phyloP scores from a whole-genome alignment of 2,113 vertebrate species.

The Catharus fuscescens region DNA sequence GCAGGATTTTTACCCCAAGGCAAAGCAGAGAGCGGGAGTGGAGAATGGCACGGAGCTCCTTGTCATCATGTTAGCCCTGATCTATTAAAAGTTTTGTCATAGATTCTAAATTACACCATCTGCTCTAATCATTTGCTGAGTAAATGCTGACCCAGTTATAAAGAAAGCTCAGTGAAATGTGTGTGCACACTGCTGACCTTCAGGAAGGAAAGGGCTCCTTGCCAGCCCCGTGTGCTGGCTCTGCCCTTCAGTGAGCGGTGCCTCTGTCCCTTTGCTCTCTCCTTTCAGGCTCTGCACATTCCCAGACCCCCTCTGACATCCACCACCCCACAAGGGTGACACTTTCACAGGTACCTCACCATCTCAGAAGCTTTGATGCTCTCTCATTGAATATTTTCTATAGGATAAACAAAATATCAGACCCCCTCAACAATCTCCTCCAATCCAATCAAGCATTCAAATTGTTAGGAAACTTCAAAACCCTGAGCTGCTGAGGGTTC shows the following conservation, averaged over 20 bases:
- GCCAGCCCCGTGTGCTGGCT: background rate
- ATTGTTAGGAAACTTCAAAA: background rate
- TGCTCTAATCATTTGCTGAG: slow-evolving; percentile 49
- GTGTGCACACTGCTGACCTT: slow-evolving; percentile 32
- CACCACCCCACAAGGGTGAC: background rate
- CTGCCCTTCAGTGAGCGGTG: background rate
- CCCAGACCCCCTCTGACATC: background rate
- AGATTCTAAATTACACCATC: slow-evolving; percentile 70
- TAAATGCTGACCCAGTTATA: slow-evolving; percentile 54
- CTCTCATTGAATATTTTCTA: background rate
- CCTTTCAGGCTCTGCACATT: background rate
- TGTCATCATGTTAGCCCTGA: slow-evolving; percentile 38
- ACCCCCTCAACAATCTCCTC: background rate
- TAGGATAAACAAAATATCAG: background rate
- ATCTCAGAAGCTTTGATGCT: background rate
- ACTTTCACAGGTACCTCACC: background rate
- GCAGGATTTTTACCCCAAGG: slow-evolving; percentile 30
- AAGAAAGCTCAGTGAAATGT: slow-evolving; percentile 49
- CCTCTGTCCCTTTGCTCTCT: background rate
- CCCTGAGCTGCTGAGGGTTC: fast-evolving
- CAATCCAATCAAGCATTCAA: background rate
- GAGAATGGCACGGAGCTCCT: background rate
- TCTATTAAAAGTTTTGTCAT: slow-evolving; percentile 69
- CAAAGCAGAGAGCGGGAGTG: slow-evolving; percentile 11
- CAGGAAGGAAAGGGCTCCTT: slow-evolving; percentile 33